Conservation (phyloP, 1,140 invertebrate genomes). For the Coptotermes formosanus region DNA sequence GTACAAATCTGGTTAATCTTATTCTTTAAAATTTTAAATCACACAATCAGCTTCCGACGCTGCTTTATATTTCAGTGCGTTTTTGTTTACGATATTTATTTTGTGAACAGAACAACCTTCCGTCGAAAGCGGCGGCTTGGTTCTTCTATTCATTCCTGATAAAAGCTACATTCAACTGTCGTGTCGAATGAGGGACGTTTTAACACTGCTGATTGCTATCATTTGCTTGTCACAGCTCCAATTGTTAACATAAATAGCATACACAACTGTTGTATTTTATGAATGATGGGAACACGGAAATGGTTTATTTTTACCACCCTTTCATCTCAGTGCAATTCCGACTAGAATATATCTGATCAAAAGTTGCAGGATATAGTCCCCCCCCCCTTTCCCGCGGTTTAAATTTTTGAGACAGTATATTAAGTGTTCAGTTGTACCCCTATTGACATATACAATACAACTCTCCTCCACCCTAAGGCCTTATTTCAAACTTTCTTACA, state of each 20-base stretch:
- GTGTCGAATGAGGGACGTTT: neutral
- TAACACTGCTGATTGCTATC: neutral
- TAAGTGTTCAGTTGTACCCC: neutral
- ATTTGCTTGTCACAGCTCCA: neutral
- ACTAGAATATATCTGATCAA: neutral
- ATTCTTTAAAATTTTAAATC: too few species aligned
- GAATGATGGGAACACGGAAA: neutral
- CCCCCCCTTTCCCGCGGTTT: neutral
- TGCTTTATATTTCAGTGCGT: too few species aligned
- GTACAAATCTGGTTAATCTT: too few species aligned
- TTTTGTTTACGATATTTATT: too few species aligned
- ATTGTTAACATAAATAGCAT: neutral
- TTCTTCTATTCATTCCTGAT: neutral
- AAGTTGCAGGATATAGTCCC: neutral
- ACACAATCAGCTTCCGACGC: too few species aligned
- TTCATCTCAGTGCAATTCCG: neutral
- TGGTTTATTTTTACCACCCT: neutral
- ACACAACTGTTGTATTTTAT: neutral
- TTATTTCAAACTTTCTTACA: neutral
- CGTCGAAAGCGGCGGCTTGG: neutral
- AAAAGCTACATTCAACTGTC: neutral
- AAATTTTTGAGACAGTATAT: neutral
- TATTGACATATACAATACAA: neutral
- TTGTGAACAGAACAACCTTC: neutral
- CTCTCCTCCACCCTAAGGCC: neutral